Percentiles rank a stretch among this genome's conserved stretches.
Conservation (phyloP, 2,797 vertebrate genomes). For the Lagocephalus sceleratus region DNA sequence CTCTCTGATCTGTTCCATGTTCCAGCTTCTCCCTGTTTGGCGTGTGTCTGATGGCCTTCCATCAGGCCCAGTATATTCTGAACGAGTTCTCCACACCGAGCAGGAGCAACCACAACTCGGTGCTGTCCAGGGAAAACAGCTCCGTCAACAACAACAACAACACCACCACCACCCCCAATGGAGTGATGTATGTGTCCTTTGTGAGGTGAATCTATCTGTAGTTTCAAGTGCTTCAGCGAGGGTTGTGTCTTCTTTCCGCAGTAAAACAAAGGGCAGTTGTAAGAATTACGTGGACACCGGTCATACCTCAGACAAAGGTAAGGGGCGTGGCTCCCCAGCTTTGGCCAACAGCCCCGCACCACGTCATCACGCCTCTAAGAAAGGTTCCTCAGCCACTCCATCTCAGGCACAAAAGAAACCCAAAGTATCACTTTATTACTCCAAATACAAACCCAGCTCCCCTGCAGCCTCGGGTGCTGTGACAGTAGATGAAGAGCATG, state of each 20-base stretch:
- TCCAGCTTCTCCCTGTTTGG: constrained; percentile 88
- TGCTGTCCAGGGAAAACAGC: constrained; percentile 73
- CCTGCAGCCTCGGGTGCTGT: constrained; percentile 33
- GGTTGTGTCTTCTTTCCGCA: constrained; percentile 34
- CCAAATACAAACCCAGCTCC: constrained; percentile 82
- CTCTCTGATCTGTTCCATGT: neutral
- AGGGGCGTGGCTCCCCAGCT: constrained; percentile 90
- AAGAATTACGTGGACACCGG: constrained; percentile 90
- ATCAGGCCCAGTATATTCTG: constrained; percentile 96
- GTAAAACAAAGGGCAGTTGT: constrained; percentile 86
- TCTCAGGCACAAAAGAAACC: constrained; percentile 91
- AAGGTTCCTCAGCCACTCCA: constrained; percentile 75
- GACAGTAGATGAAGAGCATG: constrained; percentile 72
- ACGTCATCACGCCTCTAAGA: constrained; percentile 84
- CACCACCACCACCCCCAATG: constrained; percentile 70
- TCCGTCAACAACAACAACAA: constrained; percentile 72
- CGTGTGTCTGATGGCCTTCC: constrained; percentile 93
- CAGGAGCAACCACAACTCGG: constrained; percentile 81
- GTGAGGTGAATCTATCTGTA: neutral
- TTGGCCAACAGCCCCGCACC: constrained; percentile 74
- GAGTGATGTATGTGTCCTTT: constrained; percentile 79
- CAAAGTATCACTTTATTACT: constrained; percentile 91
- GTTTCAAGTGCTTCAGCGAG: neutral
- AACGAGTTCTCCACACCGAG: constrained; percentile 86
- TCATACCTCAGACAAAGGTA: constrained; percentile 89